Evolutionary conservation across 2,113 vertebrate genomes (phyloP).

Genomic region (Piliocolobus tephrosceles): DNA sequence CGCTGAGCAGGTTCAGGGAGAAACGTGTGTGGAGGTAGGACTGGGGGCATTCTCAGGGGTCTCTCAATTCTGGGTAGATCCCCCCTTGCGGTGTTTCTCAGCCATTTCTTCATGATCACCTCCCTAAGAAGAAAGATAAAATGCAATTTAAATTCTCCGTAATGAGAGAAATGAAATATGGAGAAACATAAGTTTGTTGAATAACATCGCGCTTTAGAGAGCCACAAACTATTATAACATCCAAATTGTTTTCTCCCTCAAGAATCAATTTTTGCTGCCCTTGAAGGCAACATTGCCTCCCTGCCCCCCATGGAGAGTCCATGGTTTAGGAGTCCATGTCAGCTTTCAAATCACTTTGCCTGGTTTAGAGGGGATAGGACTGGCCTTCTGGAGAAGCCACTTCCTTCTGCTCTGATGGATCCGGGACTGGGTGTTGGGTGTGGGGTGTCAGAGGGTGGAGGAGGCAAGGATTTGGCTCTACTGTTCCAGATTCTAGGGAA

Average conservation of each 20-base stretch:
- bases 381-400: neutral
- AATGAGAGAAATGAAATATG: neutral
- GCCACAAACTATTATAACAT: neutral
- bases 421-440: neutral
- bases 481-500: neutral
- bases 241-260: neutral
- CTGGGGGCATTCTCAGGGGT: neutral
- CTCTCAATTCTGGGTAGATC: neutral
- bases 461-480: neutral
- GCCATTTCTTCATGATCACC: neutral
- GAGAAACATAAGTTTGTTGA: neutral
- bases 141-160: neutral
- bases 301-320: neutral
- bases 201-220: neutral
- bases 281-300: neutral
- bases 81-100: neutral
- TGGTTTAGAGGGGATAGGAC: neutral
- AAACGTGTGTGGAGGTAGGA: fast-evolving
- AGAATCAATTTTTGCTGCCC: neutral
- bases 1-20: neutral
- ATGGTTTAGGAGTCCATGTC: neutral
- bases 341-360: neutral
- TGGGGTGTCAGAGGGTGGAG: neutral
- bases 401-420: neutral
- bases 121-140: neutral